A percentile compares a stretch with the other conserved stretches of the same genome.
phyloP scores from a whole-genome alignment of 1,140 invertebrate genomes.

The Atta texana region DNA sequence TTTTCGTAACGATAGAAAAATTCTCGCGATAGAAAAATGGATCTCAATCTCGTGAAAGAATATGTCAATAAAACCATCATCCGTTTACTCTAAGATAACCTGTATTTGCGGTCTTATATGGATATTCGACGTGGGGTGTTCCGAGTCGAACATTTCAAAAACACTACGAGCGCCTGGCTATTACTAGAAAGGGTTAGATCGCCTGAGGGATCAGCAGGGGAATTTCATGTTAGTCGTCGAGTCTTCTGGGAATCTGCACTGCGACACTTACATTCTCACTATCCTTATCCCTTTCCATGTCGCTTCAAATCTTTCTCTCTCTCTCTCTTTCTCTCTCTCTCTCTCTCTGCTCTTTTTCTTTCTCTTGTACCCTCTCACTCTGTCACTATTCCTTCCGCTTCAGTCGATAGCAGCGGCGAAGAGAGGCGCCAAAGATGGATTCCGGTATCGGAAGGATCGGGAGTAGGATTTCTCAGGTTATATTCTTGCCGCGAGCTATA shows the following conservation, averaged over 20 bases:
- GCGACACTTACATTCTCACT: slow-evolving; percentile 72
- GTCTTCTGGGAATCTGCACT: slow-evolving; percentile 72
- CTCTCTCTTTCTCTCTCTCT: slow-evolving; percentile 42
- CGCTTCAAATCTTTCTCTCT: slow-evolving; percentile 40
- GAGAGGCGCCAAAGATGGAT: slow-evolving; percentile 73
- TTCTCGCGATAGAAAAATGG: slow-evolving; percentile 1
- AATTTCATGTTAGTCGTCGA: slow-evolving; percentile 68
- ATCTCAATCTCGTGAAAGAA: neutral
- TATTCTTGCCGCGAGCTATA: slow-evolving; percentile 74
- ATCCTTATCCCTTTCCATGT: slow-evolving; percentile 27
- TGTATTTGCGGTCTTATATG: slow-evolving; percentile 29
- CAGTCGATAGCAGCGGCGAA: slow-evolving; percentile 52
- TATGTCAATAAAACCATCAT: slow-evolving; percentile 21
- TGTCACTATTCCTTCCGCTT: slow-evolving; percentile 34
- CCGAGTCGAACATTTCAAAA: slow-evolving; percentile 43
- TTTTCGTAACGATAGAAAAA: too few species aligned
- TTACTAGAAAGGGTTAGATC: slow-evolving; percentile 44
- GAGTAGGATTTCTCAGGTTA: slow-evolving; percentile 73
- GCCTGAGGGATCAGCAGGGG: slow-evolving; percentile 56
- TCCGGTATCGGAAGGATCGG: slow-evolving; percentile 73
- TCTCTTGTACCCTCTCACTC: slow-evolving; percentile 5
- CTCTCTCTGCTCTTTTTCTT: neutral
- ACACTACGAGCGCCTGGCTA: slow-evolving; percentile 45
- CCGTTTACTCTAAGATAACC: slow-evolving; percentile 15
- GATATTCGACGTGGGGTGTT: slow-evolving; percentile 31